Evolutionary conservation across 2,888 invertebrate genomes (phyloP).

Genomic region (Zaprionus bogoriensis): DNA sequence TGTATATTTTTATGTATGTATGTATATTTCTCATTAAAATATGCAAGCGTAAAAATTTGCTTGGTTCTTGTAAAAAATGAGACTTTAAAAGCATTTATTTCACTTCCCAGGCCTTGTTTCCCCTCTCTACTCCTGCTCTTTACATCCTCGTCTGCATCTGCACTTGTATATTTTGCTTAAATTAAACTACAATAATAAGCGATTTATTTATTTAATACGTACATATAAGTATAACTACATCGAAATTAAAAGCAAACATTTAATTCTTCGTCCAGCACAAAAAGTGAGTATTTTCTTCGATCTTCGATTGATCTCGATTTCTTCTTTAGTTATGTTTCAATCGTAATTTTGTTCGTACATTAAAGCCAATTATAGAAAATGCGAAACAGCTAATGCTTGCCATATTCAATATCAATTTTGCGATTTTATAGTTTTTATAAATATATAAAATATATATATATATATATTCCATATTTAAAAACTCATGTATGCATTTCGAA

Average conservation of each 20-base stretch:
- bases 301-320: constrained; percentile 13
- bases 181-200: constrained; percentile 78
- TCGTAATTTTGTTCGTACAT: constrained; percentile 50
- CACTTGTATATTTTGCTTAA: constrained; percentile 74
- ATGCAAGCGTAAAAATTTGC: constrained; percentile 76
- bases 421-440: constrained; percentile 70
- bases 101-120: constrained; percentile 67
- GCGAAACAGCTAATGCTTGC: constrained; percentile 59
- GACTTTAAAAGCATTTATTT: constrained; percentile 80
- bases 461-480: constrained; percentile 59
- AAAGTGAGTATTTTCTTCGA: constrained; percentile 9
- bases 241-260: constrained; percentile 66
- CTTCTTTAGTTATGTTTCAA: constrained; percentile 29
- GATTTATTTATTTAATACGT: constrained; percentile 62
- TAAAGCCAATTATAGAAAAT: constrained; percentile 76
- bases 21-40: constrained; percentile 72
- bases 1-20: constrained; percentile 56
- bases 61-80: constrained; percentile 77
- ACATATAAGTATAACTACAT: constrained; percentile 69
- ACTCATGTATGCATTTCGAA: constrained; percentile 62
- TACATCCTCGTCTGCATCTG: constrained; percentile 52
- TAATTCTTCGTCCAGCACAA: constrained; percentile 49
- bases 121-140: constrained; percentile 53
- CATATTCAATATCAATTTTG: constrained; percentile 54
- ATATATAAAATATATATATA: constrained; percentile 73